phyloP scores from a whole-genome alignment of 2,888 invertebrate species.

The Drosophila anceps region DNA sequence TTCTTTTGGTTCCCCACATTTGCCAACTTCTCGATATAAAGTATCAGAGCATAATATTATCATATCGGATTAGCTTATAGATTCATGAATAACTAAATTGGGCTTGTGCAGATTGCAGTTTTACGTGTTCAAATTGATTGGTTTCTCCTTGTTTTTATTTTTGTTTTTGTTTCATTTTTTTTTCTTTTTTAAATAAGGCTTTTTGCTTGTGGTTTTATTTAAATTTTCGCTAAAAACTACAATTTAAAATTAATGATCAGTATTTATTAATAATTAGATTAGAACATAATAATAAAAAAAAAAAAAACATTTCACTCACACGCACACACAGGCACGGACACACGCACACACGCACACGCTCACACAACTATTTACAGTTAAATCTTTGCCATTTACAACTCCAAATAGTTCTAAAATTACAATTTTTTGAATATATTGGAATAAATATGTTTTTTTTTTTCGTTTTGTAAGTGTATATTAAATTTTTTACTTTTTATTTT shows the following conservation, averaged over 20 bases:
- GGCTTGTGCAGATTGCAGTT: slow-evolving; percentile 39
- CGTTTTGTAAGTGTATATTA: slow-evolving; percentile 25
- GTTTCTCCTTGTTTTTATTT: slow-evolving; percentile 32
- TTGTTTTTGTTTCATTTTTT: too few relatives aligned
- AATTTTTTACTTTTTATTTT: slow-evolving; percentile 21
- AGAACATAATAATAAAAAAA: slow-evolving; percentile 73
- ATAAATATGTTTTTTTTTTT: slow-evolving; percentile 66
- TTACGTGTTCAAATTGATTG: slow-evolving; percentile 37
- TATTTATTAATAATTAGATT: slow-evolving; percentile 74
- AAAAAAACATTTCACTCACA: slow-evolving; percentile 63
- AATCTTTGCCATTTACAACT: slow-evolving; percentile 49
- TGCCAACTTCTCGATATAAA: slow-evolving; percentile 12
- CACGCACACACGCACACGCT: slow-evolving; percentile 1
- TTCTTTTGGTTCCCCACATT: slow-evolving; percentile 23
- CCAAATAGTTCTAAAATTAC: slow-evolving; percentile 53
- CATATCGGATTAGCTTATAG: slow-evolving; percentile 9
- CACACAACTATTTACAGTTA: slow-evolving; percentile 66
- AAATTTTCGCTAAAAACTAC: slow-evolving; percentile 79
- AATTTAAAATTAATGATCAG: slow-evolving; percentile 78
- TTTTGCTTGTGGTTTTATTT: slow-evolving; percentile 77
- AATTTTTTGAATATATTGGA: slow-evolving; percentile 66
- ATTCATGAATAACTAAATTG: slow-evolving; percentile 51
- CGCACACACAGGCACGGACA: not conserved
- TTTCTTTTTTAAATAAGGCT: slow-evolving; percentile 73
- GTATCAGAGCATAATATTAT: slow-evolving; percentile 3